Evolutionary conservation across 2,113 vertebrate species (phyloP).

Genomic region (Microcebus murinus): DNA sequence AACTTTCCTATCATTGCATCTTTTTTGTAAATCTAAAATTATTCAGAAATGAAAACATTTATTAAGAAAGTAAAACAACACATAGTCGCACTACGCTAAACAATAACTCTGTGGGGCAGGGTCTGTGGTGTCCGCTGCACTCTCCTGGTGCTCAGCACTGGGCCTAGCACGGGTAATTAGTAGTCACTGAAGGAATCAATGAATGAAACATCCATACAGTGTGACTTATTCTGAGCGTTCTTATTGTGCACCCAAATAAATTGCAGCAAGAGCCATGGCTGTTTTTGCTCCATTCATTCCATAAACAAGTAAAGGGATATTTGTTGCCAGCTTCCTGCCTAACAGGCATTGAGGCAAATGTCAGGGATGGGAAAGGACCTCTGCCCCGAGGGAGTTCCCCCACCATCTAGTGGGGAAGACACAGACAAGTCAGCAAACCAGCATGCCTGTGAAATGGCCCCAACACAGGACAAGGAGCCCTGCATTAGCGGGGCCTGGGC

Average conservation of each 20-base stretch:
- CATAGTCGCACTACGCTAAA: not conserved
- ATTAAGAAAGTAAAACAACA: not conserved
- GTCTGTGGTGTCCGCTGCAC: not conserved
- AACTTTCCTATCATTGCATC: not conserved
- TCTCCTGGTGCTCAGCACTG: not conserved
- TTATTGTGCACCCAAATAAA: not conserved
- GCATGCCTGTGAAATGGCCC: not conserved
- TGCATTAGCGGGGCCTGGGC: no score
- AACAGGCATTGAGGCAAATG: not conserved
- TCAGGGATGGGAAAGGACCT: not conserved
- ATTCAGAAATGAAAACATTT: not conserved
- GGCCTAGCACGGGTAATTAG: not conserved
- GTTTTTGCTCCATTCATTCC: not conserved
- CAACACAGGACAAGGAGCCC: not conserved
- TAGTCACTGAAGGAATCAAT: not conserved
- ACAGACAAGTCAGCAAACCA: not conserved
- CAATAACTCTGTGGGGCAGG: not conserved
- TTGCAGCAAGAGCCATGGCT: not conserved
- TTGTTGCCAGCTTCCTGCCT: not conserved
- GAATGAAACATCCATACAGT: not conserved
- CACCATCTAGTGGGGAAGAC: not conserved
- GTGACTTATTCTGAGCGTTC: not conserved
- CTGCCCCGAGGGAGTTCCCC: not conserved
- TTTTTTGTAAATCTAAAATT: not conserved
- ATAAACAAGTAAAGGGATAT: not conserved